phyloP scores from a whole-genome alignment of 2,797 vertebrate genomes.

The Lepilemur ruficaudatus region DNA sequence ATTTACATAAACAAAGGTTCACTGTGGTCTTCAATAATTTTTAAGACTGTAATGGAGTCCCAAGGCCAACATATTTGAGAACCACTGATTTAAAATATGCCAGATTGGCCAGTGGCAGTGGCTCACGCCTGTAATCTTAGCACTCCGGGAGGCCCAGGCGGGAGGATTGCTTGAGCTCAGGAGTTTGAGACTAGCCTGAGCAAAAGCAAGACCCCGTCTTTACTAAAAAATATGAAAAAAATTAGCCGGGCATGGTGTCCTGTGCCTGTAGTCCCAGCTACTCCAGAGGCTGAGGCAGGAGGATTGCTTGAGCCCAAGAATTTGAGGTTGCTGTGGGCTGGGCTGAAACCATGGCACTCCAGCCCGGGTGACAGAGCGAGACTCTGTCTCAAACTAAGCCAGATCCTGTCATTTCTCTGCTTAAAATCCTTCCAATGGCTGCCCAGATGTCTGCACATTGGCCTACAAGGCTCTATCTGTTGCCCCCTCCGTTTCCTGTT shows the following conservation, averaged over 20 bases:
- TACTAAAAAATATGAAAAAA: too few species aligned
- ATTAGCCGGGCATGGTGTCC: too few species aligned
- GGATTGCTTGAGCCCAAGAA: not conserved
- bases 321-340: too few species aligned
- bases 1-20: not conserved
- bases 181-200: too few species aligned
- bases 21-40: not conserved
- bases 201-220: too few species aligned
- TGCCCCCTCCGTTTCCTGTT: not conserved
- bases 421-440: not conserved
- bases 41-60: not conserved
- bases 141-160: too few species aligned
- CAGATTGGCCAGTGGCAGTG: too few species aligned
- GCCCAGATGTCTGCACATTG: not conserved
- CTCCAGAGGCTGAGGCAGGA: not conserved
- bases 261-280: not conserved
- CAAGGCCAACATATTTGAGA: not conserved
- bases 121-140: too few species aligned
- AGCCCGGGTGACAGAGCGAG: too few species aligned
- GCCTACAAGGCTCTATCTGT: not conserved
- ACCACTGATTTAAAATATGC: not conserved
- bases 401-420: not conserved
- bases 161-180: too few species aligned
- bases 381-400: not conserved
- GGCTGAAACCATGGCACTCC: too few species aligned